Percentiles rank a stretch among this genome's conserved stretches.
These are phyloP conservation scores for Macrochelys suwanniensis DNA, from an alignment of 2,797 vertebrate genomes.

Conservation along the genomic window DNA sequence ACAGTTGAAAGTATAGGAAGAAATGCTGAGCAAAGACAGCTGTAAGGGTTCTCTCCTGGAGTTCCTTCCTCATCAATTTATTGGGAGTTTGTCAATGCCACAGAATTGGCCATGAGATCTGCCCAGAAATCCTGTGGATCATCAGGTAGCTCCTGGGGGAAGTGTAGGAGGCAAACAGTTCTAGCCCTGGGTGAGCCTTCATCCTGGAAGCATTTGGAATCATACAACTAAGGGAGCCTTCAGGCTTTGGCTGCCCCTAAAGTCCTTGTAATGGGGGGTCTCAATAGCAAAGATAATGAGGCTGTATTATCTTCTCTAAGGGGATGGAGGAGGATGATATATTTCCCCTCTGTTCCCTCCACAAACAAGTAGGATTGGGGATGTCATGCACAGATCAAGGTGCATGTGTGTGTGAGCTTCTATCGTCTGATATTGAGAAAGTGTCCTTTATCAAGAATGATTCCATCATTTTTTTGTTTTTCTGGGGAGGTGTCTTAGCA, in stretches of 20 bases:
- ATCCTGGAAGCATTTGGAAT: background rate
- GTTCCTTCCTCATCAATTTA: background rate
- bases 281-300: background rate
- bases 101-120: background rate
- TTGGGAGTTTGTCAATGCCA: background rate
- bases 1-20: background rate
- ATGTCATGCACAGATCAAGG: background rate
- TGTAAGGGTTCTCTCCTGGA: background rate
- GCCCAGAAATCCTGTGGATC: background rate
- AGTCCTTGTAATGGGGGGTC: background rate
- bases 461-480: background rate
- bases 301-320: background rate
- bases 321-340: background rate
- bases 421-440: background rate
- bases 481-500: background rate
- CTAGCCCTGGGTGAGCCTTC: background rate
- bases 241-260: background rate
- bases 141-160: background rate
- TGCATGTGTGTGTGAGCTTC: background rate
- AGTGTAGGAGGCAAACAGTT: background rate
- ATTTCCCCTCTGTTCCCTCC: background rate
- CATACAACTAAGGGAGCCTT: background rate
- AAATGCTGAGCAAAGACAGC: background rate
- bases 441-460: background rate
- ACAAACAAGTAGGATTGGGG: background rate